Percentiles rank a stretch among this genome's conserved stretches.
Conservation (phyloP, 1,140 invertebrate species). For the Apis florea region DNA sequence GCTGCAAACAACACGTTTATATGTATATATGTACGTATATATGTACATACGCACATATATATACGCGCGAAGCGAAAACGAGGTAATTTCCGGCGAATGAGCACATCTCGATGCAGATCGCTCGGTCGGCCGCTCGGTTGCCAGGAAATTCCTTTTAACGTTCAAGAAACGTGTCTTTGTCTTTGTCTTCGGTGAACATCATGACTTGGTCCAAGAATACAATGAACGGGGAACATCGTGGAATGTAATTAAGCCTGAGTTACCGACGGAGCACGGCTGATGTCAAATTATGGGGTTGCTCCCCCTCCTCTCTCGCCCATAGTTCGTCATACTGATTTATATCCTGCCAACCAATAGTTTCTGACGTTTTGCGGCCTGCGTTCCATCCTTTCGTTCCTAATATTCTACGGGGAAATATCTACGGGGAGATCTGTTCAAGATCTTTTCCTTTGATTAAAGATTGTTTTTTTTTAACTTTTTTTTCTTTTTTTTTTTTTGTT, state of each 20-base stretch:
- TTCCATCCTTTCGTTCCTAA: conserved; percentile 4
- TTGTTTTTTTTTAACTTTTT: too few species aligned
- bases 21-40: too few species aligned
- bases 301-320: conserved; percentile 44
- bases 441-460: too few species aligned
- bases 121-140: background rate
- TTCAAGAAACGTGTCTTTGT: conserved; percentile 27
- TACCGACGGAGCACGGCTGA: conserved; percentile 73
- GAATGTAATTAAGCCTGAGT: conserved; percentile 79
- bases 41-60: background rate
- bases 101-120: background rate
- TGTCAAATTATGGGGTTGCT: conserved; percentile 77
- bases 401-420: background rate
- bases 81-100: background rate
- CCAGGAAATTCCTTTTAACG: conserved; percentile 22
- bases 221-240: conserved; percentile 71
- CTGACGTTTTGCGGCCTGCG: conserved; percentile 3
- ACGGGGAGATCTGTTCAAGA: too few species aligned
- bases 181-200: conserved; percentile 43
- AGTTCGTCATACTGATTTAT: conserved; percentile 78
- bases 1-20: too few species aligned
- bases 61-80: too few species aligned
- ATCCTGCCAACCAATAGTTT: conserved; percentile 53
- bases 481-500: background rate
- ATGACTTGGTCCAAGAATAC: conserved; percentile 67